Percentiles rank a stretch among this genome's conserved stretches.
phyloP scores from a whole-genome alignment of 2,888 invertebrate genomes.

The Eumacrocentrus americanus region DNA sequence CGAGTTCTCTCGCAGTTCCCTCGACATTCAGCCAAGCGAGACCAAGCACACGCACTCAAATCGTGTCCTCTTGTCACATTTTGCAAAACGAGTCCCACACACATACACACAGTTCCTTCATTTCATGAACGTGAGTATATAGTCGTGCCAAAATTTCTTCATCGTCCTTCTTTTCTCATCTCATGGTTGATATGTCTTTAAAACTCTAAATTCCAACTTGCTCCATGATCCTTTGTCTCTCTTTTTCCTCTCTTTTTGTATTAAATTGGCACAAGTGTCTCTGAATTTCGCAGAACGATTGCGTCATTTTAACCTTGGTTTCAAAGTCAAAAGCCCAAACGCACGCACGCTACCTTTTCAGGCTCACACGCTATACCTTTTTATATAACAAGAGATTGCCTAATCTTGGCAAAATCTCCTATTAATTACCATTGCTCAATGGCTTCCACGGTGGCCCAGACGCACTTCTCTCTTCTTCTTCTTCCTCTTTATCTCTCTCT shows the following conservation, averaged over 20 bases:
- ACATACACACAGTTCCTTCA: background rate
- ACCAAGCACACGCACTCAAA: conserved; percentile 18
- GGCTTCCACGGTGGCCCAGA: conserved; percentile 4
- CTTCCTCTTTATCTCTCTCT: background rate
- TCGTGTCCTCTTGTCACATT: conserved; percentile 23
- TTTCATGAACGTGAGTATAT: background rate
- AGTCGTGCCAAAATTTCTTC: background rate
- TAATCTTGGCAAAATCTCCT: background rate
- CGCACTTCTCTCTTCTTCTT: too few species aligned
- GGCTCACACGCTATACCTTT: background rate
- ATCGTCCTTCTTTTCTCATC: background rate
- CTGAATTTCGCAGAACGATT: background rate
- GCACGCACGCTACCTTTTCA: background rate
- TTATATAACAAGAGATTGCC: background rate
- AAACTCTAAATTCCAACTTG: background rate
- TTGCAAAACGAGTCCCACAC: conserved; percentile 18
- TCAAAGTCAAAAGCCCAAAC: background rate
- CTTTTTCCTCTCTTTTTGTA: background rate
- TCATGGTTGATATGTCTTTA: background rate
- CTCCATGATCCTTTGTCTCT: background rate
- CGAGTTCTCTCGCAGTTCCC: background rate
- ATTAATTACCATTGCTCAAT: conserved; percentile 12
- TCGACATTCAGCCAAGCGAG: conserved; percentile 16
- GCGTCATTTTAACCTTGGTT: conserved; percentile 5
- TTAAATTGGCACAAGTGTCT: background rate